phyloP scores from a whole-genome alignment of 2,797 vertebrate species.

The Dipus sagitta region DNA sequence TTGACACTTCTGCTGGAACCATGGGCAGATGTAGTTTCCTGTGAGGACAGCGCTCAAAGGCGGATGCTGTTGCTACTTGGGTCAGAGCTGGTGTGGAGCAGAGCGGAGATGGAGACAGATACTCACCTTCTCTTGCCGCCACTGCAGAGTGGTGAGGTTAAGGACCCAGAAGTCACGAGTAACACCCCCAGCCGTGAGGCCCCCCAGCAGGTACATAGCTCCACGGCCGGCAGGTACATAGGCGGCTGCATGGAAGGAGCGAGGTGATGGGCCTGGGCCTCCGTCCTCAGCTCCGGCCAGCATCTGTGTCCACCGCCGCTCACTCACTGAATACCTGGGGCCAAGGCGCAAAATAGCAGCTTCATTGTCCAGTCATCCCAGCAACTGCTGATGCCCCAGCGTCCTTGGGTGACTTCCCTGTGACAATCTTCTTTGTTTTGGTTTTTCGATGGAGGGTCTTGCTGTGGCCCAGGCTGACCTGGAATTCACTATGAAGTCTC shows the following conservation, averaged over 20 bases:
- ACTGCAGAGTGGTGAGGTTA: conserved; percentile 94
- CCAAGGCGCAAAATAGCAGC: not conserved
- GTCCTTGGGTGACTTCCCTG: not conserved
- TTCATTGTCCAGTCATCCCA: not conserved
- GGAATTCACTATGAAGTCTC: no score
- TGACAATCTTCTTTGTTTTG: not conserved
- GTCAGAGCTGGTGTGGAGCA: not conserved
- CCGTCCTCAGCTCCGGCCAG: conserved; percentile 92
- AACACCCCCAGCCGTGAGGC: conserved; percentile 91
- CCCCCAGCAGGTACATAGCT: conserved; percentile 94
- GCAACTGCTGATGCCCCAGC: not conserved
- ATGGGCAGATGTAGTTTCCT: not conserved
- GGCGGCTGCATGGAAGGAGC: conserved; percentile 93
- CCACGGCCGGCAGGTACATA: conserved; percentile 87
- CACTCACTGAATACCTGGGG: conserved; percentile 92
- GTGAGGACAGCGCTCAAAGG: not conserved
- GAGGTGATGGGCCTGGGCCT: conserved; percentile 90
- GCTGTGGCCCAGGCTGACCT: no score
- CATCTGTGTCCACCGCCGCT: conserved; percentile 95
- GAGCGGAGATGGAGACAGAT: not conserved
- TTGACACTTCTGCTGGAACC: not conserved
- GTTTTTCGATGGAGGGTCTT: no score
- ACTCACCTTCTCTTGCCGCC: conserved; percentile 93
- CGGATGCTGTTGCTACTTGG: not conserved
- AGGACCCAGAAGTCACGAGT: conserved; percentile 94